Evolutionary conservation across 2,113 vertebrate species (phyloP), one percentile per base, ranked within the genome.

Genomic region (Phylloscopus whistleri): DNA sequence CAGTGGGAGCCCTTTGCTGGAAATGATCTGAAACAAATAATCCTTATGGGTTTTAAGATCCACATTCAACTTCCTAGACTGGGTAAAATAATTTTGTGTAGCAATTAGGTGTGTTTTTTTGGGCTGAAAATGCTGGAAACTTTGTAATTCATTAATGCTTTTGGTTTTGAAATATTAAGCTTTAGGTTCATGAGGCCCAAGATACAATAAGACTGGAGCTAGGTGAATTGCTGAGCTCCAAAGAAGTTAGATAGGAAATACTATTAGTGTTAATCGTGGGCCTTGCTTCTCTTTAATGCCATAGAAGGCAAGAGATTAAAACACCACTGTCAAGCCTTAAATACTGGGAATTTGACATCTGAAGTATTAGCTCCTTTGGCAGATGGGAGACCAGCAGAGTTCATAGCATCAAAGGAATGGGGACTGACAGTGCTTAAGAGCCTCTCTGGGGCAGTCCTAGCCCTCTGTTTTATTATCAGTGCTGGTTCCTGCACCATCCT

Each of bases 221-320:
- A 91, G 81, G 74, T 87, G 75, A 91, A 87, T 59, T 81, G 59
- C 91, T 76, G 41, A 85, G 55, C 46, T 95, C 67, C 62, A 59
- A 86, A 91, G 69, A 73, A 77, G 44, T 78, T 58, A 91, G 53
- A 90, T 89, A 94, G 64, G 69, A 92, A 95, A 96, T 88, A 41
- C 86, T 90, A 66, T 93, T 87, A 88, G 46, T 37, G 63, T 87
- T 97, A 96, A 94, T 94, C 92, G 91, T 85, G 33, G 17, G 35
- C 14, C 75, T 63, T 66, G 76, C 83, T 94, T 95, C 88, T 86
- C 66, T 96, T 89, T 94, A 94, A 93, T 91, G 66, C 93, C 74
- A 75, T 89, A 91, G 84, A 95, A 93, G 82, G 87, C 59, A 84
- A 88, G 83, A 77, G 88, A 97, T 97, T 97, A 93, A 95, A 96